Evolutionary conservation across 2,797 vertebrate species (phyloP), one percentile per base, ranked within the genome.

Genomic region (Taeniopygia guttata): DNA sequence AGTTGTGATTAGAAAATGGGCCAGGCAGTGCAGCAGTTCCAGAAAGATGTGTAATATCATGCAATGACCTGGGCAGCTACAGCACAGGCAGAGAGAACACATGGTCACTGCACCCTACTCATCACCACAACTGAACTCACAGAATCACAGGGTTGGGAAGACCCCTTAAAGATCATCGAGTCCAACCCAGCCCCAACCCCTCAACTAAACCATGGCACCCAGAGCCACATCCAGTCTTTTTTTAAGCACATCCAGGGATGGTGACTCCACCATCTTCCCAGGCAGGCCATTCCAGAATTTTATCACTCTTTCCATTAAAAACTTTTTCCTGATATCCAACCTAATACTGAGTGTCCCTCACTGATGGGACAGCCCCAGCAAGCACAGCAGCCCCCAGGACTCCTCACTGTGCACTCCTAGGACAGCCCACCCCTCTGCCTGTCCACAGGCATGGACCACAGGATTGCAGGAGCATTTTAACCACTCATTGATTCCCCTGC

Each of bases 51-150:
- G 34, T 1, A 8, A 25, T 10, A 5, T 1, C 34, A 0, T 7
- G 20, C 26, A n/a, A 9, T 46, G 32, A 16, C 32, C 72, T 20
- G 46, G 34, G 34, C 36, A 70, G 58, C n/a, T 23, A 2, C 2
- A 2, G 6, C 34, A 16, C 40, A 29, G 30, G 26, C 5, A 56
- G 36, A 0, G 5, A 9, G 40, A 73, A 42, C 19, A 2, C 0
- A 0, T 4, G 0, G 19, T 29, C 19, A 7, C 48, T 45, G 23
- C 4, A 4, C 32, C 32, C 26, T 29, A 1, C 21, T 19, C 5
- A 17, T 8, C 36, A 17, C 13, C 32, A 3, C 3, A 12, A 1
- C 7, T 10, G 58, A 40, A 20, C 13, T 29, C 36, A 51, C 49
- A 60, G 12, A 40, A 10, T 20, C 6, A 29, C 36, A 1, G 2